Base-by-base conservation (phyloP, 2,888 invertebrate genomes). In the Psococerastis gibbosa region DNA sequence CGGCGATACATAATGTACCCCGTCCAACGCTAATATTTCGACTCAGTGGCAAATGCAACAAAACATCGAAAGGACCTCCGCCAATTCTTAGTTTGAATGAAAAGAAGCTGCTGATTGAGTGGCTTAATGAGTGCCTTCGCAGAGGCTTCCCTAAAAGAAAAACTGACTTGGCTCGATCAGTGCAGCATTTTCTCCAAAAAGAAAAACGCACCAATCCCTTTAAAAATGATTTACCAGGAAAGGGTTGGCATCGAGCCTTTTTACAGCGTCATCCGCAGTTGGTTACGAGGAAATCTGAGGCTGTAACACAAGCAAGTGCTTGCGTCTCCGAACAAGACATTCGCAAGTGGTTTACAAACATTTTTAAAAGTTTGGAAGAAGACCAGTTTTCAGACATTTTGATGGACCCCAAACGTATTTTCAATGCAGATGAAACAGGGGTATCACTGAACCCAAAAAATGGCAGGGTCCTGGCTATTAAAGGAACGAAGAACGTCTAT, bases 371-470 rank as follows among this genome's bases (percentile, higher is more conserved):
- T 43, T 44, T 57, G 6, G 47, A 41, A 20, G 55, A 52, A 43
- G 48, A 53, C 43, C 43, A 49, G 46, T 47, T 46, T 4, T 42
- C 48, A 22, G 43, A 53, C 43, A 52, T 58, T 33, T 49, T 57
- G 18, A 41, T 52, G 42, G 54, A 57, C 49, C 54, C 57, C 1
- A 45, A 45, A 18, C 47, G 57, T 43, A 49, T 59, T 33, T 57
- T 55, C 42, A 56, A 58, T 49, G 54, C 52, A 13, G 56, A 58
- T 44, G 57, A 58, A 49, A 55, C 56, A 16, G 52, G 53, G 45
- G 58, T 58, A 48, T 49, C 50, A 46, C 45, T 58, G 6, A 55
- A 56, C 45, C 54, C 54, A 4, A 56, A 57, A 47, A 52, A 49
- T 22, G 51, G 54, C 43, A 55, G 53, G 35, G 52, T 54, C 42